Percentiles rank a stretch among this genome's conserved stretches.
Conservation (phyloP, 37 sponge, comb jelly and placozoan species). For the Corticium candelabrum region DNA sequence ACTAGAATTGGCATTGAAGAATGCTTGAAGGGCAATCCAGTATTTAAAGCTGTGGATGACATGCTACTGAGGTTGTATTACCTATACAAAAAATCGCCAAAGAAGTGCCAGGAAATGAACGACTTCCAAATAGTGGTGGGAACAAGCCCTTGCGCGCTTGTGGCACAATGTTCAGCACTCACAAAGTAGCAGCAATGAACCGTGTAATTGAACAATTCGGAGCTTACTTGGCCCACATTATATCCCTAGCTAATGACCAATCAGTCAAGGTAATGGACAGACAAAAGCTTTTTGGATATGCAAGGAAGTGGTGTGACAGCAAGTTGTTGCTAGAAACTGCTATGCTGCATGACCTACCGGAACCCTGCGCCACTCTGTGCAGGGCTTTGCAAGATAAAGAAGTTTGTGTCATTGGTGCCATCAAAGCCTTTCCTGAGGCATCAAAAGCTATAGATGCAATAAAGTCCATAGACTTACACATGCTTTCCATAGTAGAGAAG, state of each 20-base stretch:
- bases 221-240: background rate
- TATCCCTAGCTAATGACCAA: background rate
- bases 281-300: background rate
- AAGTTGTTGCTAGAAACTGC: background rate
- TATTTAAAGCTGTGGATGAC: background rate
- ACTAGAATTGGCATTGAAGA: background rate
- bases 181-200: background rate
- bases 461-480: no score
- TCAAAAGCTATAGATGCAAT: no score
- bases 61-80: slow-evolving; percentile 2
- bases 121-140: background rate
- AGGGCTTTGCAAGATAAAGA: background rate
- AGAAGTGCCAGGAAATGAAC: background rate
- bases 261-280: background rate
- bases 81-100: background rate
- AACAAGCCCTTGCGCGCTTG: background rate
- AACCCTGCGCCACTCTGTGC: background rate
- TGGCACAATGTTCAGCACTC: background rate
- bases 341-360: background rate
- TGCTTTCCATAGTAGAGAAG: no score
- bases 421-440: no score
- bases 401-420: no score
- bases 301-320: background rate
- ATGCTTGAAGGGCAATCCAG: background rate
- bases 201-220: background rate